Percentiles rank a stretch among this genome's conserved stretches.
Evolutionary conservation across 2,113 vertebrate genomes (phyloP).

Genomic region (Petrocephalus zakoni): DNA sequence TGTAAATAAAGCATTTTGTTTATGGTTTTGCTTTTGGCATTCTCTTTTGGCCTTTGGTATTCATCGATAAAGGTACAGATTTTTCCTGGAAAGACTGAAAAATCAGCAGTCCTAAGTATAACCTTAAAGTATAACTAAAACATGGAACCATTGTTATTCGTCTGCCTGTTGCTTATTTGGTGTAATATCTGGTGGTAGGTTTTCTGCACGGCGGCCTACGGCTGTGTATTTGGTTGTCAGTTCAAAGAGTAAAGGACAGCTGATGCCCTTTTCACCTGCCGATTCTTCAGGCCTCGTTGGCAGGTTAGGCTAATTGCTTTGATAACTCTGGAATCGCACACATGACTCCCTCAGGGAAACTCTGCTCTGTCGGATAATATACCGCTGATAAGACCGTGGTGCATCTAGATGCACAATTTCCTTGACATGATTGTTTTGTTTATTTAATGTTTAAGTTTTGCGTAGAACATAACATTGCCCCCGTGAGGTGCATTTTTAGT

Average conservation of each 20-base stretch:
- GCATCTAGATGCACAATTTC: background rate
- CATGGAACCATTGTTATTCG: background rate
- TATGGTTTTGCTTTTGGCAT: background rate
- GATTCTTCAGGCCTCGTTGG: slow-evolving; percentile 30
- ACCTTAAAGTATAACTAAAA: background rate
- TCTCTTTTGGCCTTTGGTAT: background rate
- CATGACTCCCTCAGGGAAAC: slow-evolving; percentile 46
- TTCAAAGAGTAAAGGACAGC: slow-evolving; percentile 18
- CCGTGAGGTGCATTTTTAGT: background rate
- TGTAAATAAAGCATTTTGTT: background rate
- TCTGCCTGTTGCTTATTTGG: background rate
- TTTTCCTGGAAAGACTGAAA: background rate
- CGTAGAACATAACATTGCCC: background rate
- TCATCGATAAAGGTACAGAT: background rate
- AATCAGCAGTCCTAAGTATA: background rate
- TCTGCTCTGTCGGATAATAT: slow-evolving; percentile 24
- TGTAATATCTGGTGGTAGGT: background rate
- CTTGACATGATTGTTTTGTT: background rate
- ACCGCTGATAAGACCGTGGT: background rate
- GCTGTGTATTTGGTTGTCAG: slow-evolving; percentile 16
- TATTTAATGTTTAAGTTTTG: background rate
- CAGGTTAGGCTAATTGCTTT: slow-evolving; percentile 43
- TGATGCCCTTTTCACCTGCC: slow-evolving; percentile 27
- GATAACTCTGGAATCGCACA: slow-evolving; percentile 34
- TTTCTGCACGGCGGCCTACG: background rate